phyloP scores from a whole-genome alignment of 2,113 vertebrate genomes.

The Grallaria varia region DNA sequence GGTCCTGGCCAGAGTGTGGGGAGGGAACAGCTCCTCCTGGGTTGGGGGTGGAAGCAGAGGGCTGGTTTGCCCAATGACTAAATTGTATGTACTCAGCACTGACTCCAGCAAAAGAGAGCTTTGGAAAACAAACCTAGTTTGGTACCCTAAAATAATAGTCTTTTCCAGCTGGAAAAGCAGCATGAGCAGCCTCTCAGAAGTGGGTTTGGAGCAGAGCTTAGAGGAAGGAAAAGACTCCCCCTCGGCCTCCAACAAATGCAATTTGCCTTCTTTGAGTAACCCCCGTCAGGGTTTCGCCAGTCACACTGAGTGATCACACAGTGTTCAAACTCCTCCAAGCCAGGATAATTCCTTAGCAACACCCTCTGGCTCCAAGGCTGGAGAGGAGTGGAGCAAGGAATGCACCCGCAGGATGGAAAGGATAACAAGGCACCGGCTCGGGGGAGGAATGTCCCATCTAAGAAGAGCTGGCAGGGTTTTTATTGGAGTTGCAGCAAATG shows the following conservation, averaged over 20 bases:
- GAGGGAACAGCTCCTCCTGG: accelerated
- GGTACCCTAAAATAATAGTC: not conserved
- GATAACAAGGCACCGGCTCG: not conserved
- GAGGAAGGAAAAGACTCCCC: not conserved
- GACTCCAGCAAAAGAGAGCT: not conserved
- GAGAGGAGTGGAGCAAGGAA: not conserved
- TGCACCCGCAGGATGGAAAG: not conserved
- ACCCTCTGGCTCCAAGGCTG: not conserved
- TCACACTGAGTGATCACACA: not conserved
- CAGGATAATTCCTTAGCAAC: conserved; percentile 50
- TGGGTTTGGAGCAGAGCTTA: not conserved
- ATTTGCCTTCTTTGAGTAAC: conserved; percentile 6
- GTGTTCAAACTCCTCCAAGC: conserved; percentile 7
- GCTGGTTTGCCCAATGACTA: not conserved
- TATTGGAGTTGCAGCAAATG: not conserved
- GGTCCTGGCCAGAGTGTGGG: too few species aligned
- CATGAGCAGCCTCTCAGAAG: not conserved
- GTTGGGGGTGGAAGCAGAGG: not conserved
- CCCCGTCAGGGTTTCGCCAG: conserved; percentile 18
- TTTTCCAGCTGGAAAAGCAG: conserved; percentile 13
- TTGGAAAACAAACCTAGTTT: not conserved
- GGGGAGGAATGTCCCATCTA: not conserved
- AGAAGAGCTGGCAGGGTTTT: conserved; percentile 4
- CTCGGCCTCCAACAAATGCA: not conserved
- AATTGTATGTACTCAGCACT: not conserved